These are phyloP conservation scores for Ailuropoda melanoleuca DNA, from an alignment of 2,113 vertebrate species.

Conservation along the genomic window DNA sequence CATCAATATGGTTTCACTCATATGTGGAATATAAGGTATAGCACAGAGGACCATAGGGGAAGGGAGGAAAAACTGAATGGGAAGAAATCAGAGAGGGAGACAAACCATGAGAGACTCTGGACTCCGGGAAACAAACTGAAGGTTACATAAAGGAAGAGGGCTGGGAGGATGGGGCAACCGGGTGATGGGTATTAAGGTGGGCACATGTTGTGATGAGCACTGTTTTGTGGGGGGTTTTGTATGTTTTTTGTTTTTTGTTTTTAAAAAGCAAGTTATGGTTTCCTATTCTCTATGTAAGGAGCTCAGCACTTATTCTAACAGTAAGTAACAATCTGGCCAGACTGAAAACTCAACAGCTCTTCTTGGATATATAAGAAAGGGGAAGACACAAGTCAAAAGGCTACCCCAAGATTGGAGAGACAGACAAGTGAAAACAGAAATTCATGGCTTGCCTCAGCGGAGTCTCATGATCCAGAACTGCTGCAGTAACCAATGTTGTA, in stretches of 20 bases:
- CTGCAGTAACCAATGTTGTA: not conserved
- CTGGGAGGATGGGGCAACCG: too few relatives aligned
- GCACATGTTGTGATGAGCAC: too few relatives aligned
- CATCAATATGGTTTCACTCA: not conserved
- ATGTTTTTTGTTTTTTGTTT: too few relatives aligned
- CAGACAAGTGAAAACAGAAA: not conserved
- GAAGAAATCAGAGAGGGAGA: too few relatives aligned
- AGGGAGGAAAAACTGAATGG: too few relatives aligned
- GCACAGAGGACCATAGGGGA: too few relatives aligned
- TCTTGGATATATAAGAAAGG: not conserved
- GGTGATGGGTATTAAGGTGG: too few relatives aligned
- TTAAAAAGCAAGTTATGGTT: not conserved
- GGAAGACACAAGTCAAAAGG: not conserved
- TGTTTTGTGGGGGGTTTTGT: too few relatives aligned
- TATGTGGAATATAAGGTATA: too few relatives aligned
- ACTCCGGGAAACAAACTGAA: too few relatives aligned
- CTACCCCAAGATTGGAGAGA: not conserved
- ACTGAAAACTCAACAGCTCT: not conserved
- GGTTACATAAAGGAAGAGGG: too few relatives aligned
- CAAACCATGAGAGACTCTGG: too few relatives aligned
- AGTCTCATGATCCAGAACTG: not conserved
- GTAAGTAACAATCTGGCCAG: not conserved
- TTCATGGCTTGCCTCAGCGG: not conserved
- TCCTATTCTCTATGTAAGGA: not conserved
- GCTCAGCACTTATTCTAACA: not conserved